Conservation (phyloP, 1,140 invertebrate species). For the Caenorhabditis latens region DNA sequence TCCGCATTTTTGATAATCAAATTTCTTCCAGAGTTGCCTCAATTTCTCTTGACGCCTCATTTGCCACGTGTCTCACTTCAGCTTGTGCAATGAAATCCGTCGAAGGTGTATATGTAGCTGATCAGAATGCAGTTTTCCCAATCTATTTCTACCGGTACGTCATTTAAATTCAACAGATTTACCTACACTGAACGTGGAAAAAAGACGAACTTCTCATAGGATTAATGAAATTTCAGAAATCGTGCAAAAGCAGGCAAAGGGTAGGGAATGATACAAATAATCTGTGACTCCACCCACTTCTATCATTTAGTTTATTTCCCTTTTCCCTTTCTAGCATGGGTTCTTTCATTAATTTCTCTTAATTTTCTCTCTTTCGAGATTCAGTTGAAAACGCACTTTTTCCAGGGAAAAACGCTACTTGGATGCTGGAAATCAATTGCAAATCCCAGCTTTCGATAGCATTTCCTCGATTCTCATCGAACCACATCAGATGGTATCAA, state of each 20-base stretch:
- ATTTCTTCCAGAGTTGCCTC: conserved; percentile 51
- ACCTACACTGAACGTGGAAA: background rate
- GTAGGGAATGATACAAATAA: background rate
- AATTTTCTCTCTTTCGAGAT: background rate
- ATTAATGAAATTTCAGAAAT: conserved; percentile 6
- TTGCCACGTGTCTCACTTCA: conserved; percentile 56
- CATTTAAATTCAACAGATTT: background rate
- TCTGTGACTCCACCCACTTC: background rate
- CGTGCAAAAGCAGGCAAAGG: conserved; percentile 30
- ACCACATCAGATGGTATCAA: conserved; percentile 50
- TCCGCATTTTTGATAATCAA: background rate
- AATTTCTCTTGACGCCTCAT: conserved; percentile 57
- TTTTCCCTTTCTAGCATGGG: background rate
- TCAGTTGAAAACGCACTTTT: background rate
- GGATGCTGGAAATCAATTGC: conserved; percentile 54
- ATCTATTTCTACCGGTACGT: conserved; percentile 58
- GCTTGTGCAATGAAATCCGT: conserved; percentile 53
- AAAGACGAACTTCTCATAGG: background rate
- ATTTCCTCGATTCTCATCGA: conserved; percentile 59
- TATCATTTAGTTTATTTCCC: conserved; percentile 9
- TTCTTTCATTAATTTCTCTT: background rate
- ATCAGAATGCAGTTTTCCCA: conserved; percentile 56
- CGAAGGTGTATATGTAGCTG: conserved; percentile 60
- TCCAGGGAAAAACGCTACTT: conserved; percentile 62
- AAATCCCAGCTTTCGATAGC: conserved; percentile 58